These are phyloP conservation scores for Mormyrus hasselquistii DNA, from an alignment of 2,797 vertebrate species.

Conservation along the genomic window DNA sequence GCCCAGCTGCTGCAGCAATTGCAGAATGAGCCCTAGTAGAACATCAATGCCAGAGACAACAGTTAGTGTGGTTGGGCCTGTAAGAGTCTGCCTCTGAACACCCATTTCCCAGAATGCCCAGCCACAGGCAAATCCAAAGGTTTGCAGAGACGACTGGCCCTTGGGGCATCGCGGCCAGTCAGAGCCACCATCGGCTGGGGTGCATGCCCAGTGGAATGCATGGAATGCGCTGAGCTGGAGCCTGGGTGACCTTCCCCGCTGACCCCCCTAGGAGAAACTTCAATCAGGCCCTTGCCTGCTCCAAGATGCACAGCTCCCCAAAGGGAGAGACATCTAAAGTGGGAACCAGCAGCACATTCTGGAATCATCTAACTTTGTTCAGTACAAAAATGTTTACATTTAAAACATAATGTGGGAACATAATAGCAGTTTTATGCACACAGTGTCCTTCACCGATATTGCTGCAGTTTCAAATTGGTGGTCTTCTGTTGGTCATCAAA, in stretches of 20 bases:
- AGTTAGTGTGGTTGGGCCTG: not conserved
- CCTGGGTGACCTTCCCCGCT: slow-evolving; percentile 38
- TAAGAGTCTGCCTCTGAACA: not conserved
- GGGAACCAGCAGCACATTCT: not conserved
- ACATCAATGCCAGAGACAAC: not conserved
- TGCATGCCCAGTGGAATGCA: slow-evolving; percentile 58
- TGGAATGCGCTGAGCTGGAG: slow-evolving; percentile 64
- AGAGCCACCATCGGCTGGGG: slow-evolving; percentile 58
- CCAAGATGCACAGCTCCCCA: not conserved
- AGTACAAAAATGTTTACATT: slow-evolving; percentile 10
- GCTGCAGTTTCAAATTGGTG: not conserved
- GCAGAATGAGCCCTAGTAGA: not conserved
- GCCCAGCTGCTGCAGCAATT: not conserved
- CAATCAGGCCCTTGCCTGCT: slow-evolving; percentile 38
- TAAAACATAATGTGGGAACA: slow-evolving; percentile 6
- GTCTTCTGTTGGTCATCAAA: not conserved
- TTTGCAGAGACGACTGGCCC: not conserved
- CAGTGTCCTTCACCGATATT: not conserved
- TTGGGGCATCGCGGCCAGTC: slow-evolving; percentile 38
- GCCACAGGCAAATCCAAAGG: not conserved
- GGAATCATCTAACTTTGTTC: not conserved
- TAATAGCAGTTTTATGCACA: not conserved
- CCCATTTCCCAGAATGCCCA: not conserved
- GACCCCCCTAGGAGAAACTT: slow-evolving; percentile 36
- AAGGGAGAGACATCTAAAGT: not conserved